phyloP scores from a whole-genome alignment of 35 echinoderm and acorn worm species.

The Ophioderma brevispina region DNA sequence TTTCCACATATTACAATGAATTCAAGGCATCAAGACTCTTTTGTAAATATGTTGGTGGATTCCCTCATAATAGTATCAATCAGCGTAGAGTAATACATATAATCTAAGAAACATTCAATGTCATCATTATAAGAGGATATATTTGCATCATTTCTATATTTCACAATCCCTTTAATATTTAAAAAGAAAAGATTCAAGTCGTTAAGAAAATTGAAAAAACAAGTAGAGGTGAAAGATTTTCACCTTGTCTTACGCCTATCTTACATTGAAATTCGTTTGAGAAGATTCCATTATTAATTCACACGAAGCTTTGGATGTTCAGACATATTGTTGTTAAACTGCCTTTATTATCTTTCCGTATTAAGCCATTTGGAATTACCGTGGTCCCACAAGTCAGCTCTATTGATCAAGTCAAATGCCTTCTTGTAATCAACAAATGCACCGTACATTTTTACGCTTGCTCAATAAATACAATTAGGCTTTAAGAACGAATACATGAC shows the following conservation, averaged over 20 bases:
- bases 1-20: neutral
- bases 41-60: neutral
- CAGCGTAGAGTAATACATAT: neutral
- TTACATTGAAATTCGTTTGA: conserved; percentile 11
- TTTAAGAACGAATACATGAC: neutral
- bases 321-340: neutral
- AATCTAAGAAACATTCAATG: conserved; percentile 5
- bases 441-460: neutral
- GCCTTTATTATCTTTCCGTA: neutral
- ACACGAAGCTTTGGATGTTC: neutral
- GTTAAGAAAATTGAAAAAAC: neutral
- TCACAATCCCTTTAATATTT: neutral
- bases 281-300: neutral
- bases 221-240: conserved; percentile 24
- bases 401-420: too few species aligned
- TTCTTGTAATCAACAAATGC: too few species aligned
- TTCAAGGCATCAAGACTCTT: neutral
- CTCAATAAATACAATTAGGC: neutral
- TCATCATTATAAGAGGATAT: neutral
- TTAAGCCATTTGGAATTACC: neutral
- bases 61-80: neutral
- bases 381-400: too few species aligned
- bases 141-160: neutral
- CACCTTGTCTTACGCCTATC: neutral
- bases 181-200: conserved; percentile 20